These are phyloP conservation scores for Tinamus major DNA, from an alignment of 2,797 vertebrate species.

Conservation along the genomic window DNA sequence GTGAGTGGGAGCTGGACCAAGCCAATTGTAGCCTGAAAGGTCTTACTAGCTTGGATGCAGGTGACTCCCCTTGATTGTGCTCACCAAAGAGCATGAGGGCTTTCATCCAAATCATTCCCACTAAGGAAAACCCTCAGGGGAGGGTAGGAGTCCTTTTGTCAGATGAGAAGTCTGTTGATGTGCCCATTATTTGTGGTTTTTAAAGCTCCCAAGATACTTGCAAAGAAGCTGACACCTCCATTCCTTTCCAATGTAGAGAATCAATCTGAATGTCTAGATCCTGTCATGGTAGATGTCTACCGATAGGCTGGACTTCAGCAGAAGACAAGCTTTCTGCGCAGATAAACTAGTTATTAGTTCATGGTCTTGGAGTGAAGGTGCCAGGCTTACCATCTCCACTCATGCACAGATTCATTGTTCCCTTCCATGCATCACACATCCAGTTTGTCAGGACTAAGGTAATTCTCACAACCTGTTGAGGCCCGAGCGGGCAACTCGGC, in stretches of 20 bases:
- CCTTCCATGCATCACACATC: neutral
- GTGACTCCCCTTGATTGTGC: neutral
- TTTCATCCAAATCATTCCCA: neutral
- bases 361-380: neutral
- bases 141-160: neutral
- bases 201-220: neutral
- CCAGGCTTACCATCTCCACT: neutral
- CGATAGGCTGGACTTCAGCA: neutral
- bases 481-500: neutral
- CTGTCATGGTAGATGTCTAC: neutral
- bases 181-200: neutral
- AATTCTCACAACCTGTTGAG: neutral
- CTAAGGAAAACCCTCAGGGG: neutral
- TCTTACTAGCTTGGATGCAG: neutral
- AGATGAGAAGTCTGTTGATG: neutral
- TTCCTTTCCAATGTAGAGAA: neutral
- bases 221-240: neutral
- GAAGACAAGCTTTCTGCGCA: neutral
- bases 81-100: fast-evolving
- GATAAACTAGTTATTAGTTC: neutral
- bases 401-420: fast-evolving
- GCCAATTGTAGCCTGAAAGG: neutral
- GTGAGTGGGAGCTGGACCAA: neutral
- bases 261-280: neutral
- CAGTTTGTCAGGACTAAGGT: neutral